phyloP scores from a whole-genome alignment of 2,888 invertebrate genomes.

The Hirudinaria manillensis region DNA sequence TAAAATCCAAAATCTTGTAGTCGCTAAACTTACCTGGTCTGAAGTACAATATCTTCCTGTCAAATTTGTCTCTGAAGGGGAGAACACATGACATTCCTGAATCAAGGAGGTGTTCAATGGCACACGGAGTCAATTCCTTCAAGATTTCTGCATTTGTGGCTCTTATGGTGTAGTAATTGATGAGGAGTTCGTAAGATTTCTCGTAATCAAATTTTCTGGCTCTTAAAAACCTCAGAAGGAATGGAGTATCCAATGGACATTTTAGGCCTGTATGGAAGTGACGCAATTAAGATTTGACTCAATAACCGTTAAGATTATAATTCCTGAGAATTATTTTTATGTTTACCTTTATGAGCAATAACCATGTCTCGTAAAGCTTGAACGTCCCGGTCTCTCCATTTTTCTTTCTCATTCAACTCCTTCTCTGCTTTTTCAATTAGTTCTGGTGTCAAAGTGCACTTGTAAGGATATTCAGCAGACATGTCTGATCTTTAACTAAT shows the following conservation, averaged over 20 bases:
- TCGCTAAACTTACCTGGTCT: slow-evolving; percentile 44
- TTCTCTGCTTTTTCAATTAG: slow-evolving; percentile 46
- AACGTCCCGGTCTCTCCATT: slow-evolving; percentile 52
- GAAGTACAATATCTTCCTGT: slow-evolving; percentile 45
- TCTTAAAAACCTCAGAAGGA: slow-evolving; percentile 71
- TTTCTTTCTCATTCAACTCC: slow-evolving; percentile 54
- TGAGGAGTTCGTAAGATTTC: slow-evolving; percentile 66
- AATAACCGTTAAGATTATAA: too few relatives aligned
- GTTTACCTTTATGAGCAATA: slow-evolving; percentile 45
- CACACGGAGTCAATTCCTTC: slow-evolving; percentile 47
- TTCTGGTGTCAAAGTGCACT: slow-evolving; percentile 45
- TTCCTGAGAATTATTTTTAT: too few relatives aligned
- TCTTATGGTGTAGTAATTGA: slow-evolving; percentile 49
- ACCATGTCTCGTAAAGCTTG: slow-evolving; percentile 53
- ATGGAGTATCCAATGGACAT: slow-evolving; percentile 63
- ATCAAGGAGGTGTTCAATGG: slow-evolving; percentile 46
- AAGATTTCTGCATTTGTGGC: slow-evolving; percentile 50
- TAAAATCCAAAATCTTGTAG: too few relatives aligned
- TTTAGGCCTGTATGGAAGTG: slow-evolving; percentile 44
- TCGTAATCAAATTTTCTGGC: slow-evolving; percentile 85
- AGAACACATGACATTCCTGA: slow-evolving; percentile 47
- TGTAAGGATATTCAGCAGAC: slow-evolving; percentile 38
- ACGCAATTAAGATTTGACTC: too few relatives aligned
- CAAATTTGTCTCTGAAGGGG: slow-evolving; percentile 51
- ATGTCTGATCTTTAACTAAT: too few relatives aligned